phyloP scores from a whole-genome alignment of 1,140 invertebrate genomes.

The Drosophila saltans region DNA sequence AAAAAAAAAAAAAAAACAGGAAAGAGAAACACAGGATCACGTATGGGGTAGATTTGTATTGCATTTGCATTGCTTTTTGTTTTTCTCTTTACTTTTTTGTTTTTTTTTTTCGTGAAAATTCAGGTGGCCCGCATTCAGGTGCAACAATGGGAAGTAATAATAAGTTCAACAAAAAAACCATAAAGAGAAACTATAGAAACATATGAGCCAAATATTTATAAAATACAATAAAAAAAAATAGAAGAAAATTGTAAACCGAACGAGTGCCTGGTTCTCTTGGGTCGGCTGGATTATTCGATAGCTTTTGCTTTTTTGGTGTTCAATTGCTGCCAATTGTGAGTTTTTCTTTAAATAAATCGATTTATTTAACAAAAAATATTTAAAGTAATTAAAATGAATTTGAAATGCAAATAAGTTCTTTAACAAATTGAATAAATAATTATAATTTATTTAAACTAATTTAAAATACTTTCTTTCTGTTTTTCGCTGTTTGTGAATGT shows the following conservation, averaged over 20 bases:
- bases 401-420: too few relatives aligned
- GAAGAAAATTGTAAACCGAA: constrained; percentile 46
- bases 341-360: constrained; percentile 40
- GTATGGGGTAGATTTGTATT: constrained; percentile 30
- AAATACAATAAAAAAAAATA: constrained; percentile 26
- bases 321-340: constrained; percentile 18
- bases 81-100: constrained; percentile 5
- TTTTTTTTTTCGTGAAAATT: constrained; percentile 47
- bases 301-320: constrained; percentile 7
- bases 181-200: constrained; percentile 7
- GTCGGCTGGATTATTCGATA: constrained; percentile 14
- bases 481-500: too few relatives aligned
- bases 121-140: constrained; percentile 56
- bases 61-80: constrained; percentile 12
- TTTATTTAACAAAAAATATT: constrained; percentile 14
- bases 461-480: too few relatives aligned
- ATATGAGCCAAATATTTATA: constrained; percentile 42
- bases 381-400: too few relatives aligned
- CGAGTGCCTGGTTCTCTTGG: constrained; percentile 46
- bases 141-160: constrained; percentile 34
- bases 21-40: too few relatives aligned
- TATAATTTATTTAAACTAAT: too few relatives aligned
- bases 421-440: too few relatives aligned
- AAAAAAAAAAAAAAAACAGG: constrained; percentile 23
- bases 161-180: constrained; percentile 18